Evolutionary conservation across 2,888 invertebrate species (phyloP), one percentile per base, ranked within the genome.

Genomic region (Dermolepida albohirtum): DNA sequence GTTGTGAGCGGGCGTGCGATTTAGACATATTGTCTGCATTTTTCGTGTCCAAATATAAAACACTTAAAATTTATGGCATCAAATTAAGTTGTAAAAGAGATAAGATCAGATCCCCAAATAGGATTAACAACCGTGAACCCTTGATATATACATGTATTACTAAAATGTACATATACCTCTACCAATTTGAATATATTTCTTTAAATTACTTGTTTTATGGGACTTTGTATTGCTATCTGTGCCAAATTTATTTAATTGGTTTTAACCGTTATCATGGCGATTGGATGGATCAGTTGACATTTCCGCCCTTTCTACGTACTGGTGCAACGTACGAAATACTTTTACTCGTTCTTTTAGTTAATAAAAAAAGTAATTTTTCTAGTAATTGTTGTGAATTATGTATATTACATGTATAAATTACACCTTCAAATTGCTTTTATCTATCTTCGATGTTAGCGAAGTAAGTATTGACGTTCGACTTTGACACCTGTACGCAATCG

Each of bases 401-500:
- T 17, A 49, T 1, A 7, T 10, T 34, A 34, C 44, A 34, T 8
- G 47, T 27, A 59, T 59, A 59, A 14, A 44, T 44, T 59, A 59
- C 44, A 47, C 34, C 47, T 44, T 47, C 34, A 47, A 47, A 59
- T 14, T 59, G 44, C 47, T 34, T 44, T 59, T 59, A 11, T 47
- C 47, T 59, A 11, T 14, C 29, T 40, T 69, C 67, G 27, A 11
- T 27, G 14, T 22, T 27, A 5, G 12, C 43, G 12, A 29, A n/a
- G 34, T 72, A 70, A 74, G 75, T 74, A 72, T 74, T 68, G 6
- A 75, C 73, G 74, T 75, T 74, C 75, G 74, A 75, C 74, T 71
- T 71, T 73, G 76, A 78, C 78, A 78, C 78, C 77, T 78, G 78
- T 77, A 77, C 73, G 63, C 66, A 54, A 63, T 70, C 51, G 54